phyloP scores from a whole-genome alignment of 1,140 invertebrate species.

The Eumeta japonica region DNA sequence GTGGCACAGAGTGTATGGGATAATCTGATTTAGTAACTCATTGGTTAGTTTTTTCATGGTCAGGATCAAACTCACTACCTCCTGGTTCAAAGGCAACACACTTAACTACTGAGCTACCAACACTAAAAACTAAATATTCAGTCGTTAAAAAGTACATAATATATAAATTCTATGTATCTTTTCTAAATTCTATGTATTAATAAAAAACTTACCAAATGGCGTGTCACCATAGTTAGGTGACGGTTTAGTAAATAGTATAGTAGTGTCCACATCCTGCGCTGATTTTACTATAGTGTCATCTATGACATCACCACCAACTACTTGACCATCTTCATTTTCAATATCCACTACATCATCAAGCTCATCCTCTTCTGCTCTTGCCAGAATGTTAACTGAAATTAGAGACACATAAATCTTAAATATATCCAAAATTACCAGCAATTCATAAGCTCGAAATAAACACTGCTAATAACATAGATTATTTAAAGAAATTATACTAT shows the following conservation, averaged over 20 bases:
- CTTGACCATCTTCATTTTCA: conserved; percentile 69
- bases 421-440: conserved; percentile 4
- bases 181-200: too few species aligned
- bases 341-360: conserved; percentile 76
- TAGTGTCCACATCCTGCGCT: conserved; percentile 90
- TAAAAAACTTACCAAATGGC: conserved; percentile 57
- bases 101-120: too few species aligned
- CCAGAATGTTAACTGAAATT: conserved; percentile 61
- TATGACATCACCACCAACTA: conserved; percentile 62
- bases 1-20: too few species aligned
- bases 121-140: too few species aligned
- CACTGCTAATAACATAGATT: conserved; percentile 5
- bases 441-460: conserved; percentile 1
- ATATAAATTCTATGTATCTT: too few species aligned
- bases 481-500: not conserved
- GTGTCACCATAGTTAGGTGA: conserved; percentile 56
- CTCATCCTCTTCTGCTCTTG: conserved; percentile 72
- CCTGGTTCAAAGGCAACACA: too few species aligned
- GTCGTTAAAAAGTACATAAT: too few species aligned
- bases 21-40: too few species aligned
- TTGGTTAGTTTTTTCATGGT: too few species aligned
- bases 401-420: conserved; percentile 7
- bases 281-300: conserved; percentile 71
- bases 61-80: too few species aligned
- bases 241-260: conserved; percentile 90